A percentile compares a stretch with the other conserved stretches of the same genome.
Evolutionary conservation across 2,113 vertebrate species (phyloP).

Genomic region (Mionectes macconnelli): DNA sequence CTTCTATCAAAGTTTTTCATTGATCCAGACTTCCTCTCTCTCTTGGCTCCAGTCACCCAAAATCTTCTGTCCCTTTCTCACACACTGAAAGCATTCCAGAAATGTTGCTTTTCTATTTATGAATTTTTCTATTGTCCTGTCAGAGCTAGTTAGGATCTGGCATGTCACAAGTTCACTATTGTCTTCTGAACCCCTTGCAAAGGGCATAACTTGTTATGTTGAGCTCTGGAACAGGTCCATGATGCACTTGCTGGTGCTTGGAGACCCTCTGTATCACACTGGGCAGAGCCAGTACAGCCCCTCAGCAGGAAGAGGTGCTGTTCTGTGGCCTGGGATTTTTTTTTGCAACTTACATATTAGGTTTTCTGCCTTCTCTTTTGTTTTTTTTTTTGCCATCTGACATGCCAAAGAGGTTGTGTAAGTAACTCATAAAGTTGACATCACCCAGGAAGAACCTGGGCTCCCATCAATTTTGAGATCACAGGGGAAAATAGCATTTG

Average conservation of each 20-base stretch:
- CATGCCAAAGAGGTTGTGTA: neutral
- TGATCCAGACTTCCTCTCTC: neutral
- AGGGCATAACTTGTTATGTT: constrained; percentile 6
- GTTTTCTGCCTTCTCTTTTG: neutral
- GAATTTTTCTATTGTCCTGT: constrained; percentile 27
- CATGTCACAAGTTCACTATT: neutral
- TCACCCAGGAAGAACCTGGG: neutral
- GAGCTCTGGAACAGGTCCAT: neutral
- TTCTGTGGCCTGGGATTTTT: neutral
- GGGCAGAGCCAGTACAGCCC: neutral
- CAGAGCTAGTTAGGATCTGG: constrained; percentile 11
- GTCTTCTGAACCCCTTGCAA: neutral
- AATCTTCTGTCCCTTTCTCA: neutral
- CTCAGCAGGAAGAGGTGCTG: neutral
- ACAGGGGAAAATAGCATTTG: neutral
- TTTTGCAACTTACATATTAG: neutral
- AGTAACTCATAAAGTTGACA: neutral
- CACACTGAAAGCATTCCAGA: neutral
- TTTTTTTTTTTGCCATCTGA: neutral
- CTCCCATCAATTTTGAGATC: neutral
- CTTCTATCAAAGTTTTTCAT: neutral
- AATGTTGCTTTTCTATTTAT: neutral
- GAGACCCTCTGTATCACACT: neutral
- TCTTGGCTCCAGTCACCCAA: neutral
- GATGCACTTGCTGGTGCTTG: neutral